These are phyloP conservation scores for Fistularia commersonii DNA, from an alignment of 2,797 vertebrate species.

Conservation along the genomic window DNA sequence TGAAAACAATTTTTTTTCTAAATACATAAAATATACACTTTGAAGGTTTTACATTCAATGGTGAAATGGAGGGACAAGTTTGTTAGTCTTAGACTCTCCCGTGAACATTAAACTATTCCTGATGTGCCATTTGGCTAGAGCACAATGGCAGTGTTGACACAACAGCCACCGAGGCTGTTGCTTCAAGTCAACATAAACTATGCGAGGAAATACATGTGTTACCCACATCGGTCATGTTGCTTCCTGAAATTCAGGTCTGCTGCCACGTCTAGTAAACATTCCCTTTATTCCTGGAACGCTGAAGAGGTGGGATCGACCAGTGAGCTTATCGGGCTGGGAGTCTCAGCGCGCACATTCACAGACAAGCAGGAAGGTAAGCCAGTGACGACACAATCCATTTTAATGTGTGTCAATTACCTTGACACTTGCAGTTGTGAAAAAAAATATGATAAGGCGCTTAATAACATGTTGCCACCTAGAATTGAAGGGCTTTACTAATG, in stretches of 20 bases:
- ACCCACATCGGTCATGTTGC: neutral
- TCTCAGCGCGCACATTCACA: slow-evolving; percentile 81
- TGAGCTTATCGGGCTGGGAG: slow-evolving; percentile 85
- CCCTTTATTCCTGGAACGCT: slow-evolving; percentile 69
- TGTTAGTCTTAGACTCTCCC: too few species aligned
- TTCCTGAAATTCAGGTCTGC: slow-evolving; percentile 49
- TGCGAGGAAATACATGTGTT: neutral
- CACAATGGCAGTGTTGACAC: too few species aligned
- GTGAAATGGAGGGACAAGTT: too few species aligned
- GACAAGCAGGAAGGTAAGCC: slow-evolving; percentile 77
- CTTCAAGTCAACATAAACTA: too few species aligned
- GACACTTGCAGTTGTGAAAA: neutral
- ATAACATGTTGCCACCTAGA: too few species aligned
- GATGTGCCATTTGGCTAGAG: too few species aligned
- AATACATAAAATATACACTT: too few species aligned
- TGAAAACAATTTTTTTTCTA: too few species aligned
- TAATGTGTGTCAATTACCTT: neutral
- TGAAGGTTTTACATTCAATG: too few species aligned
- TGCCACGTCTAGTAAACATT: slow-evolving; percentile 61
- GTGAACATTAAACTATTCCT: too few species aligned
- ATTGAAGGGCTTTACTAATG: too few species aligned
- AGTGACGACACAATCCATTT: neutral
- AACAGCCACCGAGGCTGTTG: too few species aligned
- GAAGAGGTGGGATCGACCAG: slow-evolving; percentile 78
- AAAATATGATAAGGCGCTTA: neutral